Evolutionary conservation across 1,140 invertebrate genomes (phyloP), one percentile per base, ranked within the genome.

Genomic region (Leptopilina boulardi): DNA sequence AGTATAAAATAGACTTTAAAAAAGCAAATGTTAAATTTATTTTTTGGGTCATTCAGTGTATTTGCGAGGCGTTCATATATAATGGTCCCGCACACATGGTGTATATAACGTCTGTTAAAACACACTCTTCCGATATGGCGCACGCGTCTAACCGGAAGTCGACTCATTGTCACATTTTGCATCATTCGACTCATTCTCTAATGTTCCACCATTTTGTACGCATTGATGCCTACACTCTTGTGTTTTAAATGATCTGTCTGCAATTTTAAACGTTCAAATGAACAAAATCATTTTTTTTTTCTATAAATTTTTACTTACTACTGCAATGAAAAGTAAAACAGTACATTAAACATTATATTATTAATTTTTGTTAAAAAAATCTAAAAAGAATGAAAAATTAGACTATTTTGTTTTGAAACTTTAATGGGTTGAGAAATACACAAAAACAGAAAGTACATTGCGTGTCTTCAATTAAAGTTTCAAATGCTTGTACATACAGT

Each of bases 131-230:
- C 74, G 74, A 34, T n/a, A n/a, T 70, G 66, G 59, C 34, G 56
- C 74, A 76, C 74, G 74, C 74, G 74, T 71, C 59, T 13, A 10
- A 71, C 66, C 74, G 74, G 74, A 76, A 76, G 54, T 47, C 56
- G 41, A 76, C 71, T 76, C 70, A 76, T 70, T 42, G 51, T 59
- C 56, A 23, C 59, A 34, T 66, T 66, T 66, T 66, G 21, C 23
- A 66, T 13, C 59, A 66, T 13, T 66, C 59, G 13, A 26, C 56
- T 11, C 21, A 59, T 26, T n/a, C 59, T n/a, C 2, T 18, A 1
- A 30, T 30, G 59, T 66, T 38, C 59, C 11, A 13, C 59, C 59
- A 66, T 30, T 30, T 66, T 66, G 59, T 26, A 13, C 13, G 3
- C 26, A 30, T 66, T 34, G 26, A 34, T 66, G 56, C 21, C 5